Evolutionary conservation across 2,797 vertebrate species (phyloP).

Genomic region (Adelosebastes latens): DNA sequence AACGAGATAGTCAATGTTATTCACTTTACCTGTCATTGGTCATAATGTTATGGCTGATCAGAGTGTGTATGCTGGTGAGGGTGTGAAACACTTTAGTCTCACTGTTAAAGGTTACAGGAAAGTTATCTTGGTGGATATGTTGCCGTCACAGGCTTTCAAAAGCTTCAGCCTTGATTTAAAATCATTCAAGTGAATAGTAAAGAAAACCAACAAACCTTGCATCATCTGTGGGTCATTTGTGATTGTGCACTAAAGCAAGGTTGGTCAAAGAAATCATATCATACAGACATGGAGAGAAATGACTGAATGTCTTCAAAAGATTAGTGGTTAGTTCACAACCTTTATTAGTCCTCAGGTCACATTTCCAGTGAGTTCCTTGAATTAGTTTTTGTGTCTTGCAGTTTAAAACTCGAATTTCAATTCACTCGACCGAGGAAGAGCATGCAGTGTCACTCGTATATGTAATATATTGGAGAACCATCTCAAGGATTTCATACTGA

Average conservation of each 20-base stretch:
- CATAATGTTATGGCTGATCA: too few relatives aligned
- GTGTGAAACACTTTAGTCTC: not conserved
- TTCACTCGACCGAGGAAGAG: not conserved
- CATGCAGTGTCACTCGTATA: not conserved
- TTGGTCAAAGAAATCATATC: not conserved
- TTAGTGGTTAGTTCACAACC: slow-evolving; percentile 38
- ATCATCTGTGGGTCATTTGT: not conserved
- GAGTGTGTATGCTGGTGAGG: not conserved
- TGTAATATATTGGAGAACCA: not conserved
- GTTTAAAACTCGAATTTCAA: not conserved
- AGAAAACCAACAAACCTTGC: not conserved
- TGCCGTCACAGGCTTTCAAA: not conserved
- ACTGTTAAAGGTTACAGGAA: not conserved
- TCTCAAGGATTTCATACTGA: not conserved
- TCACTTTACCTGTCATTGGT: too few relatives aligned
- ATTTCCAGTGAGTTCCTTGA: not conserved
- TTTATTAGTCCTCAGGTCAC: slow-evolving; percentile 49
- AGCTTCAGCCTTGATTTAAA: not conserved
- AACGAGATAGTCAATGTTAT: too few relatives aligned
- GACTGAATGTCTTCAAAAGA: not conserved
- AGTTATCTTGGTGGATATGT: too few relatives aligned
- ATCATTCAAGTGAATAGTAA: not conserved
- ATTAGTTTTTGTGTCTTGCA: not conserved
- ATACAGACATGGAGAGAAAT: not conserved
- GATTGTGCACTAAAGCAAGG: not conserved